These are phyloP conservation scores for Abrostola triplasia DNA, from an alignment of 2,888 invertebrate species.

Conservation along the genomic window DNA sequence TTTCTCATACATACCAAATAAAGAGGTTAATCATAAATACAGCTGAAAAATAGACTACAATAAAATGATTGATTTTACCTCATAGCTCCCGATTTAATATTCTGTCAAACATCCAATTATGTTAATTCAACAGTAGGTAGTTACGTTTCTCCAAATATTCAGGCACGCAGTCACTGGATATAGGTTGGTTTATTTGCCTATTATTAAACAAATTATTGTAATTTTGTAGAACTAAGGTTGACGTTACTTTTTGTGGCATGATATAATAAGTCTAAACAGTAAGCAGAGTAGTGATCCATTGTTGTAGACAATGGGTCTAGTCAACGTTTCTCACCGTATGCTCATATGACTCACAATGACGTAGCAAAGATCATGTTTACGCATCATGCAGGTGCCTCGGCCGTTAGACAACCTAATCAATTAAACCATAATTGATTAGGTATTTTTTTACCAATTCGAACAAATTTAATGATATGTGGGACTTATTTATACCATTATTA, in stretches of 20 bases:
- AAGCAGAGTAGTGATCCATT: constrained; percentile 80
- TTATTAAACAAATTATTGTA: constrained; percentile 52
- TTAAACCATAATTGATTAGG: constrained; percentile 57
- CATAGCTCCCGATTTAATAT: background rate
- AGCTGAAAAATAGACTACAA: background rate
- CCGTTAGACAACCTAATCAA: constrained; percentile 64
- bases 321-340: constrained; percentile 78
- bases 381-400: constrained; percentile 71
- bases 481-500: constrained; percentile 31
- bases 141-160: constrained; percentile 14
- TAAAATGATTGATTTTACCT: background rate
- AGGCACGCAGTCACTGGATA: constrained; percentile 25
- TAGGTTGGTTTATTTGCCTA: constrained; percentile 31
- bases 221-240: constrained; percentile 63
- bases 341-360: constrained; percentile 80
- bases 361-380: constrained; percentile 73
- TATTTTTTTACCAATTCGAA: constrained; percentile 44
- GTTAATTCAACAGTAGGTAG: constrained; percentile 8
- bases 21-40: too few relatives aligned
- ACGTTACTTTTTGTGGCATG: constrained; percentile 75
- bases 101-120: constrained; percentile 2
- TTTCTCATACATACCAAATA: too few relatives aligned
- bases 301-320: constrained; percentile 85
- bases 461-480: constrained; percentile 16
- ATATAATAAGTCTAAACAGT: constrained; percentile 83